A percentile compares a stretch with the other conserved stretches of the same genome.
Evolutionary conservation across 1,140 invertebrate genomes (phyloP).

Genomic region (Arion vulgaris): DNA sequence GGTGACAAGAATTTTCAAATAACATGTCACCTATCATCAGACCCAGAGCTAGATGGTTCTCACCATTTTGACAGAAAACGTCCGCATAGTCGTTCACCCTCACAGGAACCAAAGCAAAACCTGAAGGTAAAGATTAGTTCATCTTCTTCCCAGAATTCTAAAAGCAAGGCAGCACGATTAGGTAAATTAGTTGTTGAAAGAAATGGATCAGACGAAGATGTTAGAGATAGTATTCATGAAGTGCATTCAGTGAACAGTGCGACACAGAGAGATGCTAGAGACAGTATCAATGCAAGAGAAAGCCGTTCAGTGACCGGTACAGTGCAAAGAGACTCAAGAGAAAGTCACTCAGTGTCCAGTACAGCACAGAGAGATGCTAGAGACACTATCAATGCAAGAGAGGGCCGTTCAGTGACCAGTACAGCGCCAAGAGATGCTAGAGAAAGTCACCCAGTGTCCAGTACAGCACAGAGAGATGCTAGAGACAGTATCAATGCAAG

Average conservation of each 20-base stretch:
- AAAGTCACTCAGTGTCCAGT: too few species aligned
- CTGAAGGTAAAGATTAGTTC: neutral
- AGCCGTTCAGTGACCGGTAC: too few species aligned
- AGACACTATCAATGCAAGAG: neutral
- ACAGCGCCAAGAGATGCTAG: neutral
- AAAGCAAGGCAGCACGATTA: neutral
- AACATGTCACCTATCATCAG: neutral
- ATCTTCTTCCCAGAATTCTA: neutral
- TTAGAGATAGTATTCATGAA: neutral
- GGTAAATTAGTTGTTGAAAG: conserved; percentile 18
- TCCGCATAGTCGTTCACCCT: neutral
- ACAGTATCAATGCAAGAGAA: too few species aligned
- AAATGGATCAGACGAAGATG: neutral
- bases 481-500: neutral
- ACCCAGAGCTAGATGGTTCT: neutral
- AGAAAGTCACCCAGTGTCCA: neutral
- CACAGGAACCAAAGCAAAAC: neutral
- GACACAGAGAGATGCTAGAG: too few species aligned
- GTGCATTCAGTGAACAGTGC: too few species aligned
- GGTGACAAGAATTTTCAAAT: conserved; percentile 17
- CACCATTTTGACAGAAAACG: neutral
- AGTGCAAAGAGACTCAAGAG: neutral
- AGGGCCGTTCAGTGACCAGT: neutral
- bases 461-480: neutral
- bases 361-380: too few species aligned